These are phyloP conservation scores for Cryptoblepharus egeriae DNA, from an alignment of 2,797 vertebrate species.

Conservation along the genomic window DNA sequence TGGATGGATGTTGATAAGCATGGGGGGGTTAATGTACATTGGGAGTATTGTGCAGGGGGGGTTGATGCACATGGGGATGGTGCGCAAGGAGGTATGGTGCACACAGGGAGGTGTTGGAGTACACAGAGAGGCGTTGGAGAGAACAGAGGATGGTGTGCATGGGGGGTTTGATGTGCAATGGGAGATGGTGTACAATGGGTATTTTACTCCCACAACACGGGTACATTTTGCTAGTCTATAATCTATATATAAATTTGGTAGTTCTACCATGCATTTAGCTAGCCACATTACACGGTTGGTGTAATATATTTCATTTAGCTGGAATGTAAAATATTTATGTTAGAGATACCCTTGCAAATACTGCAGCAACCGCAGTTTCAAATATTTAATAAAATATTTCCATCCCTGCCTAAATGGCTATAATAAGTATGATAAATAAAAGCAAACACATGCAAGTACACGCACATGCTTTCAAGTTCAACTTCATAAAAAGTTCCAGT, in stretches of 20 bases:
- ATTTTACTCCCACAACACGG: too few species aligned
- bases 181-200: too few species aligned
- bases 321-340: not conserved
- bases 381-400: constrained; percentile 23
- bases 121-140: too few species aligned
- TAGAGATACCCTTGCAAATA: not conserved
- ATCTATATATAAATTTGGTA: not conserved
- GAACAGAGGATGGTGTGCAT: too few species aligned
- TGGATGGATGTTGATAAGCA: too few species aligned
- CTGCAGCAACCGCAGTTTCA: not conserved
- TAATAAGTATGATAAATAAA: constrained; percentile 48
- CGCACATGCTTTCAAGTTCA: not conserved
- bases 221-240: constrained; percentile 10
- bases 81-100: too few species aligned
- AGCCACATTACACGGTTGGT: not conserved
- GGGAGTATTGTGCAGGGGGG: too few species aligned
- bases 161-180: too few species aligned
- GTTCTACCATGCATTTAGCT: not conserved
- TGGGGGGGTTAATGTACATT: too few species aligned
- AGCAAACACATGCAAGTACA: constrained; percentile 9
- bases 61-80: too few species aligned
- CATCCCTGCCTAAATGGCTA: constrained; percentile 18
- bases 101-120: too few species aligned
- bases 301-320: not conserved
- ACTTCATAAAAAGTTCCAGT: not conserved